Conservation (phyloP, 1,140 invertebrate species). For the Solenopsis fugax region DNA sequence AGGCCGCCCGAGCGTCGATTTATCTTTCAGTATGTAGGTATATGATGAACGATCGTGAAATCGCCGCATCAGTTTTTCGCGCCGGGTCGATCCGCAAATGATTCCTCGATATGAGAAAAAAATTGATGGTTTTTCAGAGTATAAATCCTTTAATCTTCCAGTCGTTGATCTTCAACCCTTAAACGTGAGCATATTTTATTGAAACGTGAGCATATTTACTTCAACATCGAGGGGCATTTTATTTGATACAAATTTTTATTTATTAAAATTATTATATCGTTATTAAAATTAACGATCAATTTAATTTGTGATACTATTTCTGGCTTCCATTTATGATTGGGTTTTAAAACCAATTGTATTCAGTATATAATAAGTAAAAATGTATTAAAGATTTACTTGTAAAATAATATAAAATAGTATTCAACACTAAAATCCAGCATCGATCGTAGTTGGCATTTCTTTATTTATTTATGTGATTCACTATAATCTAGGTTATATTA, state of each 20-base stretch:
- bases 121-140: neutral
- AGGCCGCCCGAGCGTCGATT: slow-evolving; percentile 18
- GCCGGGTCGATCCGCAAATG: neutral
- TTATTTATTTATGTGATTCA: no score
- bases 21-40: neutral
- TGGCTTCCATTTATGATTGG: no score
- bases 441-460: no score
- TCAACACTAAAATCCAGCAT: no score
- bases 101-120: neutral
- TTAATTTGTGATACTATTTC: no score
- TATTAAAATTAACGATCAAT: no score
- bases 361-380: no score
- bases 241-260: neutral
- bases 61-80: slow-evolving; percentile 8
- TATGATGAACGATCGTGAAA: slow-evolving; percentile 17
- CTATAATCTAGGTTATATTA: no score
- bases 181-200: neutral
- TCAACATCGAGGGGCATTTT: neutral
- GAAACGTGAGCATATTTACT: neutral
- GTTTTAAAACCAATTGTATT: no score
- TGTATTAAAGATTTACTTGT: no score
- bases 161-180: neutral
- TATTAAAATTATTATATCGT: no score
- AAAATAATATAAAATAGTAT: no score
- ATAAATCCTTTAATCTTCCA: neutral